Evolutionary conservation across 2,888 invertebrate species (phyloP).

Genomic region (Morpho helenor): DNA sequence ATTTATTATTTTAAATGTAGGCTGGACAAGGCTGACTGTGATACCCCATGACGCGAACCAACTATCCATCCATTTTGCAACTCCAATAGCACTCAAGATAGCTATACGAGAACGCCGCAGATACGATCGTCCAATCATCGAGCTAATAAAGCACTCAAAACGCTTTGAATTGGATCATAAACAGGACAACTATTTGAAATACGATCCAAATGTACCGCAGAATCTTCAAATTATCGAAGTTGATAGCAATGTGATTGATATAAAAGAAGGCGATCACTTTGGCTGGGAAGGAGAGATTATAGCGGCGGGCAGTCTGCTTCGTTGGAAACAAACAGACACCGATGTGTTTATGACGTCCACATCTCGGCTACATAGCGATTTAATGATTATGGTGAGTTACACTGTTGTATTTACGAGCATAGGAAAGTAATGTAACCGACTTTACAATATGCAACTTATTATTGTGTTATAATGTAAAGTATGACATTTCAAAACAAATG

Average conservation of each 20-base stretch:
- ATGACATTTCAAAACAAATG: too few relatives aligned
- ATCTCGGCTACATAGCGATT: slow-evolving; percentile 57
- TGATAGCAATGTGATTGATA: slow-evolving; percentile 63
- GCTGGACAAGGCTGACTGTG: slow-evolving; percentile 62
- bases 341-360: slow-evolving; percentile 55
- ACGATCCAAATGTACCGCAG: slow-evolving; percentile 65
- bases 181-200: slow-evolving; percentile 61
- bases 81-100: slow-evolving; percentile 54
- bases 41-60: slow-evolving; percentile 64
- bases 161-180: slow-evolving; percentile 49
- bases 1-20: slow-evolving; percentile 32
- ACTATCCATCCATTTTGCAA: slow-evolving; percentile 56
- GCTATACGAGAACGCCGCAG: slow-evolving; percentile 58
- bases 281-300: slow-evolving; percentile 58
- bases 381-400: slow-evolving; percentile 67
- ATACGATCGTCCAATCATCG: slow-evolving; percentile 52
- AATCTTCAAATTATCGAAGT: slow-evolving; percentile 68
- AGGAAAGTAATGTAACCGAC: too few relatives aligned
- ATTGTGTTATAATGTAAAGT: too few relatives aligned
- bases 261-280: slow-evolving; percentile 49
- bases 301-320: slow-evolving; percentile 55
- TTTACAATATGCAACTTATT: too few relatives aligned
- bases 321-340: slow-evolving; percentile 57
- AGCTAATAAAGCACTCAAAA: slow-evolving; percentile 52
- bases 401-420: not conserved